These are phyloP conservation scores for Conus canariensis DNA, from an alignment of 2,888 invertebrate genomes.

Conservation along the genomic window DNA sequence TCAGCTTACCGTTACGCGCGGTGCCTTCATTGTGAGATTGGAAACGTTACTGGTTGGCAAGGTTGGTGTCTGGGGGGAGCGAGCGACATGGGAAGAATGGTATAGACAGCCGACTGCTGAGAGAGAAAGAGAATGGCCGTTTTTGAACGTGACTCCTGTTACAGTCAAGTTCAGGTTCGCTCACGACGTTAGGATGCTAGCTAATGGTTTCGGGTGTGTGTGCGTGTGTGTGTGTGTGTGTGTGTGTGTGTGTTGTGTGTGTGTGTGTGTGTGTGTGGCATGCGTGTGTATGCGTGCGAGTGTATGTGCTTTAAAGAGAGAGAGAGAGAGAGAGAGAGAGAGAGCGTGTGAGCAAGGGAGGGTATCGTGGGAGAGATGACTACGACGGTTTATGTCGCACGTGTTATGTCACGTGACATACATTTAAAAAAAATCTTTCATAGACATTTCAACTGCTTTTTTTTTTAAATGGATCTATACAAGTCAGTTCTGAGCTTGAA, in stretches of 20 bases:
- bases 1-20: neutral
- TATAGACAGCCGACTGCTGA: neutral
- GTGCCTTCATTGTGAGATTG: neutral
- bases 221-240: neutral
- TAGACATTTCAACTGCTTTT: too few species aligned
- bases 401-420: too few species aligned
- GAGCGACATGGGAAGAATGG: neutral
- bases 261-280: too few species aligned
- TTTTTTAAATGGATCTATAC: too few species aligned
- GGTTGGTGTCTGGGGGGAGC: neutral
- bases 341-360: too few species aligned
- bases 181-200: neutral
- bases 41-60: neutral
- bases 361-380: too few species aligned
- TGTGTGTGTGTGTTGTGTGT: neutral
- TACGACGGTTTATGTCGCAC: too few species aligned
- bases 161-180: neutral
- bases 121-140: neutral
- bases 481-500: too few species aligned
- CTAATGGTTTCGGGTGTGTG: neutral
- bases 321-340: neutral
- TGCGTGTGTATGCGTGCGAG: too few species aligned
- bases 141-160: neutral
- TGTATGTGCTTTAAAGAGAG: neutral
- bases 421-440: too few species aligned